Conservation (phyloP, 2,888 invertebrate genomes). For the Unio delphinus region DNA sequence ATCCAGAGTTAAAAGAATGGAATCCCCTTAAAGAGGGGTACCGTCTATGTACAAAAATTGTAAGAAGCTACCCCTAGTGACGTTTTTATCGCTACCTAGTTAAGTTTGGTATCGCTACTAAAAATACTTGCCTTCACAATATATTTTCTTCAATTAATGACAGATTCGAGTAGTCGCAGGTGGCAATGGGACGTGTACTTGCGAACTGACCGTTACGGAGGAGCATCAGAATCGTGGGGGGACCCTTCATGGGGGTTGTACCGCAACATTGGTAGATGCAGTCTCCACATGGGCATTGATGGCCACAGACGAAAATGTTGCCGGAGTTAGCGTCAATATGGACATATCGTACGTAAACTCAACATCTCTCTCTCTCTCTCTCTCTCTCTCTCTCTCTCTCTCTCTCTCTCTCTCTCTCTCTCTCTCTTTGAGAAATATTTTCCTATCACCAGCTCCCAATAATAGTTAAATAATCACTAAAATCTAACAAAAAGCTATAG, state of each 20-base stretch:
- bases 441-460: too few species aligned
- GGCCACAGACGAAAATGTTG: slow-evolving; percentile 76
- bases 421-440: too few species aligned
- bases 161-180: slow-evolving; percentile 48
- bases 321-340: slow-evolving; percentile 88
- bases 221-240: slow-evolving; percentile 84
- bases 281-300: slow-evolving; percentile 86
- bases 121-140: too few species aligned
- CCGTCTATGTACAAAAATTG: too few species aligned
- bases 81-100: too few species aligned
- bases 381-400: neutral
- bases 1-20: too few species aligned
- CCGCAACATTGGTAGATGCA: slow-evolving; percentile 83
- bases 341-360: slow-evolving; percentile 80
- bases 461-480: too few species aligned
- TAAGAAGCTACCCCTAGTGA: too few species aligned
- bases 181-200: slow-evolving; percentile 82
- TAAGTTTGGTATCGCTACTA: too few species aligned
- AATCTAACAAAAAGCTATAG: too few species aligned
- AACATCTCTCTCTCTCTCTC: neutral
- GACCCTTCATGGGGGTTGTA: slow-evolving; percentile 88
- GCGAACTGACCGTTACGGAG: slow-evolving; percentile 82
- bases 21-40: too few species aligned
- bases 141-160: neutral
- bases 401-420: neutral